These are phyloP conservation scores for Eumacrocentrus americanus DNA, from an alignment of 2,888 invertebrate species.

Conservation along the genomic window DNA sequence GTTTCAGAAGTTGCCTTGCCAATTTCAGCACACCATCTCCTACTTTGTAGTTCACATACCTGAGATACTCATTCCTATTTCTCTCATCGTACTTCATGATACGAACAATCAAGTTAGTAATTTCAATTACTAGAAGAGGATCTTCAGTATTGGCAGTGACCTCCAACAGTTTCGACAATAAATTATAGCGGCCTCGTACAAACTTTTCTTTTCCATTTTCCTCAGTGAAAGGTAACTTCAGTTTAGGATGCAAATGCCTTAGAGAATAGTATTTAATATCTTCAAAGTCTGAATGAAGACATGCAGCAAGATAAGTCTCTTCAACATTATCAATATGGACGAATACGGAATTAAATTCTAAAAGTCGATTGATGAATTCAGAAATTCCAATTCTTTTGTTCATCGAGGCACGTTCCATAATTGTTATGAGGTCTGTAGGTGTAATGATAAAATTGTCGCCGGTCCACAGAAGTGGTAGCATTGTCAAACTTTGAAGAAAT, in stretches of 20 bases:
- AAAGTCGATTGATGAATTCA: background rate
- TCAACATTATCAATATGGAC: background rate
- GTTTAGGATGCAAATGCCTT: background rate
- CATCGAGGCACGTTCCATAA: background rate
- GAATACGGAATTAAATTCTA: background rate
- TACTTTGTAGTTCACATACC: too few relatives aligned
- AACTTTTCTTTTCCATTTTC: too few relatives aligned
- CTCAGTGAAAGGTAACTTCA: too few relatives aligned
- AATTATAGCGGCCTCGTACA: too few relatives aligned
- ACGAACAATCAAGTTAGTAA: too few relatives aligned
- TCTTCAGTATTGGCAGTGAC: too few relatives aligned
- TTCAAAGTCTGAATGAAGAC: background rate
- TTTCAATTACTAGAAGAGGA: too few relatives aligned
- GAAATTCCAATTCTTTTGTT: background rate
- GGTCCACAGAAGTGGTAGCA: background rate
- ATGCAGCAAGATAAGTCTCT: background rate
- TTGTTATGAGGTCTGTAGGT: background rate
- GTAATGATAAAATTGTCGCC: background rate
- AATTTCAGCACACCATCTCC: too few relatives aligned
- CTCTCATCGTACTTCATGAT: too few relatives aligned
- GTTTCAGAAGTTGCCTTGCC: background rate
- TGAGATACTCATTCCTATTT: too few relatives aligned
- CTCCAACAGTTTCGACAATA: too few relatives aligned
- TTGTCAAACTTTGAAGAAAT: constrained; percentile 10
- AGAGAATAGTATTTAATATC: background rate